Conservation (phyloP, 2,888 invertebrate species). For the Phymatocera aterrima region DNA sequence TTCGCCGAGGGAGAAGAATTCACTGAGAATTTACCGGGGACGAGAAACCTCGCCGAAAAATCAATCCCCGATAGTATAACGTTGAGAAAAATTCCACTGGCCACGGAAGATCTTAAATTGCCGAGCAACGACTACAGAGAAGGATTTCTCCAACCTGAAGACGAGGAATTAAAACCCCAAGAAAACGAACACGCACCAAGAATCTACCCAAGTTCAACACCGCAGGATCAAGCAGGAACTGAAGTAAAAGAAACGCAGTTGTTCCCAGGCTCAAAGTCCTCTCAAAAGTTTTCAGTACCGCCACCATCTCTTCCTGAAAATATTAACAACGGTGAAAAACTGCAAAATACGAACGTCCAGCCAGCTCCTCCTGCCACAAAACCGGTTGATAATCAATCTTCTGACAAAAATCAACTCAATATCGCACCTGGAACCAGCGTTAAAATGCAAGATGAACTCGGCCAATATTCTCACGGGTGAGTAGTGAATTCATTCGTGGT, state of each 20-base stretch:
- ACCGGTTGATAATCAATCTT: not conserved
- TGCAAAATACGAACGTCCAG: not conserved
- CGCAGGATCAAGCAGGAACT: not conserved
- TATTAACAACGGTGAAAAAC: not conserved
- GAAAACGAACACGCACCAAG: not conserved
- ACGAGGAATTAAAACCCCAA: not conserved
- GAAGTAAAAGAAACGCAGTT: conserved; percentile 24
- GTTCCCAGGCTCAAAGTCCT: not conserved
- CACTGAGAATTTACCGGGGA: conserved; percentile 55
- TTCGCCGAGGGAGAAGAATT: conserved; percentile 54
- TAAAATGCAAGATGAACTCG: conserved; percentile 45
- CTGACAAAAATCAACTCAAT: not conserved
- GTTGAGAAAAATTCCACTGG: not conserved
- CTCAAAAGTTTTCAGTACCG: not conserved
- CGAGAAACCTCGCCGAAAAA: conserved; percentile 62
- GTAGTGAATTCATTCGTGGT: not conserved
- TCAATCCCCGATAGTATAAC: conserved; percentile 57
- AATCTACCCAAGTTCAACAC: not conserved
- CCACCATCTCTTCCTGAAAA: not conserved
- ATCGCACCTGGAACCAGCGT: conserved; percentile 46
- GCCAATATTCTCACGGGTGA: conserved; percentile 53
- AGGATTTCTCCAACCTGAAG: not conserved
- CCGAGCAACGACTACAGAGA: not conserved
- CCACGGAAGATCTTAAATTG: not conserved
- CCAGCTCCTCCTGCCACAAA: not conserved